phyloP scores from a whole-genome alignment of 2,113 vertebrate species.

The Micronisus gabar region DNA sequence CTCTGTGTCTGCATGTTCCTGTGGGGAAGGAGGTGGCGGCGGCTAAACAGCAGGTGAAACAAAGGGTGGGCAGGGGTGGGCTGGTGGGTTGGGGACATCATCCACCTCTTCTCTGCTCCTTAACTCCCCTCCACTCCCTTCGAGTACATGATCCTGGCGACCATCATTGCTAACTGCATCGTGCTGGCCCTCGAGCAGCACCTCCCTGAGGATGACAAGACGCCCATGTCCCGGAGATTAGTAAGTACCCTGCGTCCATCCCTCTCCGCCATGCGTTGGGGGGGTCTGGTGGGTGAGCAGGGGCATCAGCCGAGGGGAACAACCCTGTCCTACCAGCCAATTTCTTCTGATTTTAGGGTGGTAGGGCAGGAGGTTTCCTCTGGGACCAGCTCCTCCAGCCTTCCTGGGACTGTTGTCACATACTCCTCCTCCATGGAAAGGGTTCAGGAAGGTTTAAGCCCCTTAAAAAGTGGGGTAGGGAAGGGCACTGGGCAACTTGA shows the following conservation, averaged over 20 bases:
- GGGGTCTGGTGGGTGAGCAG: background rate
- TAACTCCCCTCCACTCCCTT: slow-evolving; percentile 88
- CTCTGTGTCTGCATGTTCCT: background rate
- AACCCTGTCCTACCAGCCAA: background rate
- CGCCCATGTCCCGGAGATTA: slow-evolving; percentile 94
- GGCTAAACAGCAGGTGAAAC: background rate
- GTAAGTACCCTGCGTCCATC: slow-evolving; percentile 65
- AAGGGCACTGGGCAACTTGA: background rate
- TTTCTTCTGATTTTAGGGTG: background rate
- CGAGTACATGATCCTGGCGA: slow-evolving; percentile 98
- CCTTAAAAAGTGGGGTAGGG: background rate
- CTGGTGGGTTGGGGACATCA: background rate
- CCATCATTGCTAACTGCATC: slow-evolving; percentile 98
- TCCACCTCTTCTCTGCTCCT: slow-evolving; percentile 68
- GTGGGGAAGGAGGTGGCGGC: background rate
- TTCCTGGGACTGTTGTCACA: background rate
- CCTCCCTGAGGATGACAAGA: slow-evolving; percentile 95
- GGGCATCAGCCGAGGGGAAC: background rate
- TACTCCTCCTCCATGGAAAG: background rate
- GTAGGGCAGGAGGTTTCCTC: background rate
- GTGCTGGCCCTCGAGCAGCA: slow-evolving; percentile 96
- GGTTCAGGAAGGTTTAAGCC: background rate
- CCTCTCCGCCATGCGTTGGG: rapidly evolving
- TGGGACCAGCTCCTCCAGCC: background rate
- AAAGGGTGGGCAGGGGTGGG: background rate